phyloP scores from a whole-genome alignment of 2,888 invertebrate species.

The Bedellia somnulentella region DNA sequence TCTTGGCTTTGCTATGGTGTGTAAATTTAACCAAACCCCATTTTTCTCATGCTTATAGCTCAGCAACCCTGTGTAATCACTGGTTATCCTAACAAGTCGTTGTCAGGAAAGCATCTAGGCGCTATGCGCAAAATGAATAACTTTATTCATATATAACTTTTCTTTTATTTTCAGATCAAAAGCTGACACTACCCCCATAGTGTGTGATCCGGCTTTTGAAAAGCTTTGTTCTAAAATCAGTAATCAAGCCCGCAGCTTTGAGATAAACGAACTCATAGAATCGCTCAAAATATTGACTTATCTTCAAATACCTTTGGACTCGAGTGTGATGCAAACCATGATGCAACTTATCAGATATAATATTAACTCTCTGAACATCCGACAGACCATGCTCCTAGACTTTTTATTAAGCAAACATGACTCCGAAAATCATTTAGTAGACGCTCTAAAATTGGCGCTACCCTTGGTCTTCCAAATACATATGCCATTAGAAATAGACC shows the following conservation, averaged over 20 bases:
- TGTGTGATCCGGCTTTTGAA: constrained; percentile 59
- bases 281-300: constrained; percentile 61
- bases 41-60: too few relatives aligned
- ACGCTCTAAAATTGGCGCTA: constrained; percentile 66
- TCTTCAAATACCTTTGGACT: constrained; percentile 60
- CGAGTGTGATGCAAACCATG: constrained; percentile 62
- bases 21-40: too few relatives aligned
- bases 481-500: constrained; percentile 59
- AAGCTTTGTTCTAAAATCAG: constrained; percentile 61
- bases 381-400: constrained; percentile 65
- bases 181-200: too few relatives aligned
- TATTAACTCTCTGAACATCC: constrained; percentile 61
- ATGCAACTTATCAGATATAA: constrained; percentile 65
- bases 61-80: too few relatives aligned
- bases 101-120: too few relatives aligned
- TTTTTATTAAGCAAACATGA: constrained; percentile 57
- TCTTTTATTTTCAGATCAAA: constrained; percentile 7
- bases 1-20: too few relatives aligned
- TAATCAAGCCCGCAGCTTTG: constrained; percentile 50
- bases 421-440: constrained; percentile 55
- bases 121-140: too few relatives aligned
- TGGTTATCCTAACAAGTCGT: too few relatives aligned
- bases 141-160: too few relatives aligned
- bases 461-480: constrained; percentile 69
- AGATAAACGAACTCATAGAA: constrained; percentile 57